phyloP scores from a whole-genome alignment of 2,113 vertebrate genomes.

The Microtus ochrogaster region DNA sequence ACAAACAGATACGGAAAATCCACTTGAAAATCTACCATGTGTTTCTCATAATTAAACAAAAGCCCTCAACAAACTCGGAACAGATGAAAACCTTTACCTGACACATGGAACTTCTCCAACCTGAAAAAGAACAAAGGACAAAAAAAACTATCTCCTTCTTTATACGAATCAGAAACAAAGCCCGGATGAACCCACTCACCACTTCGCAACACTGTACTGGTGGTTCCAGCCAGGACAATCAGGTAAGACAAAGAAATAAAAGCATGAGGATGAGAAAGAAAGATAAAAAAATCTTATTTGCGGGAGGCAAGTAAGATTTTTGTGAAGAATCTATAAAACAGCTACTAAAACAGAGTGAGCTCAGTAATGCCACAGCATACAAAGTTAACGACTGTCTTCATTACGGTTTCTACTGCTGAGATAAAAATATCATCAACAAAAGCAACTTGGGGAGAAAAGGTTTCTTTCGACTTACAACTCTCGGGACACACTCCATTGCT shows the following conservation, averaged over 20 bases:
- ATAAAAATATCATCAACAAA: not conserved
- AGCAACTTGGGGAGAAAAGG: not conserved
- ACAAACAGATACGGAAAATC: not conserved
- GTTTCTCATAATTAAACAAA: slow-evolving; percentile 4
- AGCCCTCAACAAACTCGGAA: not conserved
- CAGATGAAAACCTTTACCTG: not conserved
- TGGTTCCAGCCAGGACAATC: not conserved
- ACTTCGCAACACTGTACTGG: not conserved
- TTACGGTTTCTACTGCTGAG: not conserved
- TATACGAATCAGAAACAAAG: not conserved
- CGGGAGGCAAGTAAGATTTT: not conserved
- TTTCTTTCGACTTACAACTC: not conserved
- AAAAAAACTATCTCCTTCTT: not conserved
- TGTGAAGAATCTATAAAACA: not conserved
- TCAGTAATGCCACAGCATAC: not conserved
- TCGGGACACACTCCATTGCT: not conserved
- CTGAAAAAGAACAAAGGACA: not conserved
- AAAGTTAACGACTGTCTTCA: not conserved
- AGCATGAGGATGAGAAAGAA: not conserved
- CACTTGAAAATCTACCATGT: slow-evolving; percentile 13
- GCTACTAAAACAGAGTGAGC: not conserved
- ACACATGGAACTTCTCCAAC: not conserved
- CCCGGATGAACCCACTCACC: not conserved
- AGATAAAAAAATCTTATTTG: not conserved
- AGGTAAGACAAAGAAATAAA: slow-evolving; percentile 43